Base-by-base conservation (phyloP, 2,888 invertebrate genomes). In the Caenorhabditis macrosperma region DNA sequence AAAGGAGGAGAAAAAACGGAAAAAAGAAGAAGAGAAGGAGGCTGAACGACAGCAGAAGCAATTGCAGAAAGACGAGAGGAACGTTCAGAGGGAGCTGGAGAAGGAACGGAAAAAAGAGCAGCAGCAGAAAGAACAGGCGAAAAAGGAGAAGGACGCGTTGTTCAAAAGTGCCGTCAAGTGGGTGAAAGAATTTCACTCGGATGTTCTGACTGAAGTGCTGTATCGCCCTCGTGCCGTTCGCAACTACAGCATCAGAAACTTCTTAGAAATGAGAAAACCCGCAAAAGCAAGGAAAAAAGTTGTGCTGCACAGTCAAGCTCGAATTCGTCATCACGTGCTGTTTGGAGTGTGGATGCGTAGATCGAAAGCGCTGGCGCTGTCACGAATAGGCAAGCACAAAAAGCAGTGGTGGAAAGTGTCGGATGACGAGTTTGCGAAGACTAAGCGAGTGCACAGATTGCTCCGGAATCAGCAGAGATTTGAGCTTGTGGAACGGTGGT, bases 11-110 rank as follows among this genome's bases (percentile, higher is more conserved):
- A 55, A 17, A 35, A 46, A 15, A 30, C 7, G 38, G 33, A 26
- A 59, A 38, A 28, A 26, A 33, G 26, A 33, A 33, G 30, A 38
- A 59, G 41, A 38, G 24, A 28, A 26, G 20, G 30, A 38, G 28
- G n/a, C n/a, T 50, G 46, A 64, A 61, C 30, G 57, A 68, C 41
- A 15, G 17, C 46, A 20, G 46, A 46, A 46, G 10, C 46, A 17
- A 3, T 1, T 6, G 17, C 20, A 46, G 20, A 17, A n/a, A 57
- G 60, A 59, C 35, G 35, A 64, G 26, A 57, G 26, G 46, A 38
- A 64, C 10, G 55, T 33, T 20, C 33, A 69, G 44, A 61, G 38
- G 20, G 41, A 61, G 26, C 22, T 17, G 44, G 67, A 67, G 17
- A 60, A 54, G 30, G 75, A 17, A 38, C 24, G 26, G 66, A 38